Evolutionary conservation across 1,140 invertebrate genomes (phyloP).

Genomic region (Drosophila kurseongensis): DNA sequence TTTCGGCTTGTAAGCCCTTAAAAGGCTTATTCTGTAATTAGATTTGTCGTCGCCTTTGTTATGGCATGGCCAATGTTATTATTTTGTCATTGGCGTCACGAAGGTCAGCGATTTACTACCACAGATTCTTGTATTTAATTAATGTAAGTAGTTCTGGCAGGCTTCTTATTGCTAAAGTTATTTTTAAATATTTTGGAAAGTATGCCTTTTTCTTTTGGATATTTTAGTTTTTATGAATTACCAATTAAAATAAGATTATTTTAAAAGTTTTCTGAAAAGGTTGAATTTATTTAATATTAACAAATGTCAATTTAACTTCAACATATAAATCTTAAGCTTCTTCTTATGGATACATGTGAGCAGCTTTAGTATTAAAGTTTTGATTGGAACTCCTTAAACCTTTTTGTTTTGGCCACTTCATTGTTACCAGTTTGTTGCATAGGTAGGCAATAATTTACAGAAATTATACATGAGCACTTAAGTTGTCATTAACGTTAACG

Average conservation of each 20-base stretch:
- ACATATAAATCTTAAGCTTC: too few relatives aligned
- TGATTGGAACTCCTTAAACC: not conserved
- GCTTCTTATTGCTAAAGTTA: not conserved
- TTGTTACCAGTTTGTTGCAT: constrained; percentile 48
- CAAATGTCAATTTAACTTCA: too few relatives aligned
- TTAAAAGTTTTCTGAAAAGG: too few relatives aligned
- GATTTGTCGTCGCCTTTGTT: constrained; percentile 35
- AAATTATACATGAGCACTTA: constrained; percentile 82
- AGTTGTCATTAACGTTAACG: constrained; percentile 81
- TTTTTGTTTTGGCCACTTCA: constrained; percentile 16
- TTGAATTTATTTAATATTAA: too few relatives aligned
- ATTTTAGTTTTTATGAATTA: not conserved
- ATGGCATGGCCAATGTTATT: constrained; percentile 20
- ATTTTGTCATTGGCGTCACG: constrained; percentile 15
- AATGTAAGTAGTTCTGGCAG: not conserved
- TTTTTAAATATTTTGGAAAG: not conserved
- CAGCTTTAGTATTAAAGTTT: too few relatives aligned
- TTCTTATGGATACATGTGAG: too few relatives aligned
- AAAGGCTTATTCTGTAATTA: constrained; percentile 43
- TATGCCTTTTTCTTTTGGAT: not conserved
- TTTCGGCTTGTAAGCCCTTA: constrained; percentile 23
- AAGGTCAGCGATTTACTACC: constrained; percentile 11
- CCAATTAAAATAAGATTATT: too few relatives aligned
- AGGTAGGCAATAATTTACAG: constrained; percentile 68
- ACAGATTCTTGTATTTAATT: constrained; percentile 5